Evolutionary conservation across 2,888 invertebrate genomes (phyloP).

Genomic region (Pemphredon lugubris): DNA sequence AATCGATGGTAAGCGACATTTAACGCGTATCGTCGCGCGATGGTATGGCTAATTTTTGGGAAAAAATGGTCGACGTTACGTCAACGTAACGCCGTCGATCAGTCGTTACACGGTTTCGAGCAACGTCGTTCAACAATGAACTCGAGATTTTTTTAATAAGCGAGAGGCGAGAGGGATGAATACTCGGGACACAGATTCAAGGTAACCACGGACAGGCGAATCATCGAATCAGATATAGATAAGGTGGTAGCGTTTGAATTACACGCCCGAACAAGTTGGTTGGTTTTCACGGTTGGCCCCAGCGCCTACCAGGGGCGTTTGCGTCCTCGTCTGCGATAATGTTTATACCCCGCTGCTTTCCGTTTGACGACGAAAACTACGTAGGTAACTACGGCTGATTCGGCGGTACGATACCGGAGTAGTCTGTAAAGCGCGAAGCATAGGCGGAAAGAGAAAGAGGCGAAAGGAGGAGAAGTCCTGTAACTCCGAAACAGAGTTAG

Average conservation of each 20-base stretch:
- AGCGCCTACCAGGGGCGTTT: constrained; percentile 26
- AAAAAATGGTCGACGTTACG: too few species aligned
- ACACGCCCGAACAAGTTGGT: constrained; percentile 60
- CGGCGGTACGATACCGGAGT: constrained; percentile 71
- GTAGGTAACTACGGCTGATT: constrained; percentile 78
- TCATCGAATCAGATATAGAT: constrained; percentile 35
- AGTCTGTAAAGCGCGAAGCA: constrained; percentile 57
- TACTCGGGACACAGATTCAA: not conserved
- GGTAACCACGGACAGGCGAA: constrained; percentile 30
- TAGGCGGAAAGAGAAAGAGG: constrained; percentile 49
- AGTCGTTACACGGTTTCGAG: too few species aligned
- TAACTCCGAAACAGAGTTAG: constrained; percentile 79
- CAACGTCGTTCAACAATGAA: too few species aligned
- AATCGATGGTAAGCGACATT: constrained; percentile 9
- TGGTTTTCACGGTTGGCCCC: constrained; percentile 43
- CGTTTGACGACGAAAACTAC: constrained; percentile 78
- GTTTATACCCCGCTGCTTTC: constrained; percentile 76
- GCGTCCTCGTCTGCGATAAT: constrained; percentile 59
- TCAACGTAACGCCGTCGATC: too few species aligned
- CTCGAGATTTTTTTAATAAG: too few species aligned
- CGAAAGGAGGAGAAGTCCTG: constrained; percentile 70
- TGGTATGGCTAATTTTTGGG: too few species aligned
- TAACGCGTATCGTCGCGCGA: too few species aligned
- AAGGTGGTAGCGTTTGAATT: constrained; percentile 39
- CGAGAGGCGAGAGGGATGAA: too few species aligned